Evolutionary conservation across 2,888 invertebrate species (phyloP), one percentile per base, ranked within the genome.

Genomic region (Diloba caeruleocephala): DNA sequence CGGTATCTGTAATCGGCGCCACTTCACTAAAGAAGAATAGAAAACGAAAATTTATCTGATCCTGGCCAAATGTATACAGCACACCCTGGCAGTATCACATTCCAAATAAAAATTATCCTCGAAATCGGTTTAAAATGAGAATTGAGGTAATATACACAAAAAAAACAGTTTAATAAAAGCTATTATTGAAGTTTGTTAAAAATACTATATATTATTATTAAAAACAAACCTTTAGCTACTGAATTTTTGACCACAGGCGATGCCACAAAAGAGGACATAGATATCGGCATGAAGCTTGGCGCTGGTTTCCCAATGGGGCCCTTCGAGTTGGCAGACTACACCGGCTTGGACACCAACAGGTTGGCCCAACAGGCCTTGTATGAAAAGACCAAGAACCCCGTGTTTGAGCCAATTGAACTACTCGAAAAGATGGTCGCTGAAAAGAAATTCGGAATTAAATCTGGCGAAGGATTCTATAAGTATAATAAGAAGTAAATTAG

Each of bases 261-360:
- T 83, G 96, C 96, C 0, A 94, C 96, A 2, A 94, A 96, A 0
- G 87, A 94, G 56, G 98, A 98, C 85, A 97, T 98, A 51, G 98
- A 98, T 77, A 96, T 94, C 7, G 98, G 97, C 0, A 98, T 98
- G 98, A 98, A 98, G 84, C 90, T 98, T 1, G 98, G 98, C 4
- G 97, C 97, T 9, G 96, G 97, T 0, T 95, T 97, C 85, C 98
- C 98, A 3, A 98, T 98, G 98, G 98, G 98, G 2, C 98, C 98
- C 0, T 94, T 98, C 58, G 74, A 72, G 48, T 19, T 72, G 34
- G 72, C 72, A 0, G 72, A 98, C 90, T 97, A 96, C 84, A 96
- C 97, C 0, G 98, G 98, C 0, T 90, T 97, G 9, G 98, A 98
- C 82, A 97, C 97, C 3, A 95, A 94, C 51, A 94, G 96, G 76